Conservation (phyloP, 2,888 invertebrate species). For the Eledona agricola region DNA sequence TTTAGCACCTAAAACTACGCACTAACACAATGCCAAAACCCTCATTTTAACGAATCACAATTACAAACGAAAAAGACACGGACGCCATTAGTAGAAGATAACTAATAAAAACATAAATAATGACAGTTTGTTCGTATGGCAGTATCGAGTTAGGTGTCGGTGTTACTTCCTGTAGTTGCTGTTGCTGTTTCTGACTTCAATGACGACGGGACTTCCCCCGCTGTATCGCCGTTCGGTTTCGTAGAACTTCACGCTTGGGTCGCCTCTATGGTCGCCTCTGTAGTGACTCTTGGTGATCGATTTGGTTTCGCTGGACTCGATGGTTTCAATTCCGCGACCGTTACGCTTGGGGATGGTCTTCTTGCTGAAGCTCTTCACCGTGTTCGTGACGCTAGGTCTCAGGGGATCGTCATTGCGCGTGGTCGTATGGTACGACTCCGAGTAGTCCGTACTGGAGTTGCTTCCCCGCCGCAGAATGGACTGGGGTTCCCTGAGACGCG, state of each 20-base stretch:
- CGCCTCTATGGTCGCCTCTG: slow-evolving; percentile 43
- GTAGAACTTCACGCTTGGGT: slow-evolving; percentile 64
- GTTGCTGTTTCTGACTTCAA: slow-evolving; percentile 67
- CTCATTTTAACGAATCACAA: slow-evolving; percentile 11
- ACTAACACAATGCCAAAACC: slow-evolving; percentile 28
- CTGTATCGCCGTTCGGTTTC: slow-evolving; percentile 64
- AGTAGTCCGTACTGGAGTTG: slow-evolving; percentile 75
- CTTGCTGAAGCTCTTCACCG: slow-evolving; percentile 74
- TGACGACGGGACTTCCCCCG: slow-evolving; percentile 66
- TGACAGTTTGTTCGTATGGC: slow-evolving; percentile 26
- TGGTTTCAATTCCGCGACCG: slow-evolving; percentile 72
- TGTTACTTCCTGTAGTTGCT: slow-evolving; percentile 29
- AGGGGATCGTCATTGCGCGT: slow-evolving; percentile 73
- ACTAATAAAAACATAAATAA: slow-evolving; percentile 31
- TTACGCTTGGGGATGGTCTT: slow-evolving; percentile 73
- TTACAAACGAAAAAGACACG: slow-evolving; percentile 23
- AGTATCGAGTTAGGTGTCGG: slow-evolving; percentile 9
- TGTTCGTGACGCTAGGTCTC: slow-evolving; percentile 75
- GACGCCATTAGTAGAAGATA: slow-evolving; percentile 25
- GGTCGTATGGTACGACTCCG: slow-evolving; percentile 76
- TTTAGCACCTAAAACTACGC: slow-evolving; percentile 33
- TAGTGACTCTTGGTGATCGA: slow-evolving; percentile 69
- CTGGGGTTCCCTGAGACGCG: slow-evolving; percentile 58
- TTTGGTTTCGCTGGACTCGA: slow-evolving; percentile 76
- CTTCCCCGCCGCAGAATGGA: slow-evolving; percentile 69